Conservation (phyloP, 2,113 vertebrate species). For the Chaetodon auriga region DNA sequence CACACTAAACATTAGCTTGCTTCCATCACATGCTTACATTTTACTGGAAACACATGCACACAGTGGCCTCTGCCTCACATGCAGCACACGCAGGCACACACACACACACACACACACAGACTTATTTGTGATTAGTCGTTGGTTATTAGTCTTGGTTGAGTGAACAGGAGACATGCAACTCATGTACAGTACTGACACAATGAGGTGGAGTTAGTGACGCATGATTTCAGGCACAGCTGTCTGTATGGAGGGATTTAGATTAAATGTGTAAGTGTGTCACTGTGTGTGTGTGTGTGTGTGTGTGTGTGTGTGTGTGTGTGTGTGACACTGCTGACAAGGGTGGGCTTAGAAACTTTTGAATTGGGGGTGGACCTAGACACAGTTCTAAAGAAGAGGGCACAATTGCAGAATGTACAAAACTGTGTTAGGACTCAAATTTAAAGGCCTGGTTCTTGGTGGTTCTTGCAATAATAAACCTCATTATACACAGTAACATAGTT, state of each 20-base stretch:
- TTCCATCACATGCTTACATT: constrained; percentile 17
- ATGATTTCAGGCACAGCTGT: constrained; percentile 28
- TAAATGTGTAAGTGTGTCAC: constrained; percentile 13
- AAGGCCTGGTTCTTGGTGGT: background rate
- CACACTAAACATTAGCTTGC: background rate
- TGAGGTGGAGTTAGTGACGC: constrained; percentile 9
- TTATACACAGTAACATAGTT: background rate
- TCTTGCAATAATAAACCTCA: background rate
- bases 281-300: constrained; percentile 1
- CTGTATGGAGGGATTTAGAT: constrained; percentile 21
- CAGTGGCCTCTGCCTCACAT: constrained; percentile 7
- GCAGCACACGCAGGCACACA: constrained; percentile 9
- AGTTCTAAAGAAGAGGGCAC: background rate
- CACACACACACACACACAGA: constrained; percentile 3
- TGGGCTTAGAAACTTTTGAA: background rate
- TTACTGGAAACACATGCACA: constrained; percentile 1
- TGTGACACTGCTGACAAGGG: background rate
- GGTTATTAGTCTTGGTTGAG: constrained; percentile 51
- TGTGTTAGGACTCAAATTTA: background rate
- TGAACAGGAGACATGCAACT: constrained; percentile 51
- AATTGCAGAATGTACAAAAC: background rate
- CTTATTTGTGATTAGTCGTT: constrained; percentile 60
- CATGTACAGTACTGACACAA: constrained; percentile 34
- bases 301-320: constrained; percentile 14
- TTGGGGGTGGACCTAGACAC: background rate